A percentile compares a stretch with the other conserved stretches of the same genome.
Conservation (phyloP, 2,888 invertebrate genomes). For the Eubasilissa splendida region DNA sequence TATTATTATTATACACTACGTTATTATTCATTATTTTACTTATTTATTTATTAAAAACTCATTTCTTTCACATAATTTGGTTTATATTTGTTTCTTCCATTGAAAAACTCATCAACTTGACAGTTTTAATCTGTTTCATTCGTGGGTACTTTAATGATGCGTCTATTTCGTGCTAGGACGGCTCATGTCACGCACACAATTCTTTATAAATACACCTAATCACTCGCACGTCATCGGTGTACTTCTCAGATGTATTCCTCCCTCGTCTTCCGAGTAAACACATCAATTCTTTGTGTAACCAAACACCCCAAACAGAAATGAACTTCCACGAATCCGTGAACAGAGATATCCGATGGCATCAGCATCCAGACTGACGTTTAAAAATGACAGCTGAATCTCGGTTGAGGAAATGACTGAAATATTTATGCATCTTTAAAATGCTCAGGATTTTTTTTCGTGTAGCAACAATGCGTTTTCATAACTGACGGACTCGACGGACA, state of each 20-base stretch:
- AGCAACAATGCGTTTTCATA: no score
- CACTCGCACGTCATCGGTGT: slow-evolving; percentile 20
- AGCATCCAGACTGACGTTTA: slow-evolving; percentile 7
- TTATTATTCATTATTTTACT: no score
- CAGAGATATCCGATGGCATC: slow-evolving; percentile 12
- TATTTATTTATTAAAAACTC: no score
- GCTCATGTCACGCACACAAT: slow-evolving; percentile 4
- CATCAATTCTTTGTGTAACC: slow-evolving; percentile 32
- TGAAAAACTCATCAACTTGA: no score
- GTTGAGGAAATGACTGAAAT: neutral
- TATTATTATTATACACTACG: no score
- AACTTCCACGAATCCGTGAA: slow-evolving; percentile 21
- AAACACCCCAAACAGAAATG: slow-evolving; percentile 15
- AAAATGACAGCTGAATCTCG: slow-evolving; percentile 10
- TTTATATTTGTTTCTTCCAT: no score
- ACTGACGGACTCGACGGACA: no score
- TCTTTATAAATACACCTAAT: slow-evolving; percentile 27
- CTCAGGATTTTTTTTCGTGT: no score
- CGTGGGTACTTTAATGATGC: neutral
- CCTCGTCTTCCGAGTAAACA: neutral
- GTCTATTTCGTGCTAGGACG: neutral
- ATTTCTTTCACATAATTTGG: no score
- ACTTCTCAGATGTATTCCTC: neutral
- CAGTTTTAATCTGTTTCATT: neutral
- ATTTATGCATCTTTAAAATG: no score